phyloP scores from a whole-genome alignment of 2,888 invertebrate genomes.

The Sisyra nigra region DNA sequence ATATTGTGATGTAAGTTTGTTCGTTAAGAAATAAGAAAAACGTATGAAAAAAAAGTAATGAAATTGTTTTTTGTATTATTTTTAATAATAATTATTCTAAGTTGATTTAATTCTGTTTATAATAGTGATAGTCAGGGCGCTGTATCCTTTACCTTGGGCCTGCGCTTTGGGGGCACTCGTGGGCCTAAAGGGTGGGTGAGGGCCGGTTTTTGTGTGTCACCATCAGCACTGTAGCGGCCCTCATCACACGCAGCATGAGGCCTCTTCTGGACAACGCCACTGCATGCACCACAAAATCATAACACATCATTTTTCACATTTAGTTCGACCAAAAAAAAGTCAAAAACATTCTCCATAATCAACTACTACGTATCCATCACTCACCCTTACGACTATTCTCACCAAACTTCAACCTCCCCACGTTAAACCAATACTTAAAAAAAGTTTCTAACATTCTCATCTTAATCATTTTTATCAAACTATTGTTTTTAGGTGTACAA shows the following conservation, averaged over 20 bases:
- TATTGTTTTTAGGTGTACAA: no score
- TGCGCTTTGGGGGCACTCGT: background rate
- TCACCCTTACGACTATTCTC: no score
- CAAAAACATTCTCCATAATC: background rate
- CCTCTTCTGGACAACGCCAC: conserved; percentile 18
- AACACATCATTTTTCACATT: conserved; percentile 9
- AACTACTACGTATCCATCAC: no score
- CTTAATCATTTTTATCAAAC: no score
- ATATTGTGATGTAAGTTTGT: no score
- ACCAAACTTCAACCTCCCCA: no score
- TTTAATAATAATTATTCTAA: background rate
- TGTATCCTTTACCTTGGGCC: conserved; percentile 3
- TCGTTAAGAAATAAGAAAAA: no score
- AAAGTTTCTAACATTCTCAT: no score
- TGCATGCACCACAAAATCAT: conserved; percentile 26
- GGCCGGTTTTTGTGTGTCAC: conserved; percentile 6
- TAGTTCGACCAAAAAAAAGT: background rate
- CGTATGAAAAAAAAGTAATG: background rate
- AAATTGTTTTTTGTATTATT: no score
- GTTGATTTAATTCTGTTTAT: no score
- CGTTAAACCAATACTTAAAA: no score
- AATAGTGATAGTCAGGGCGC: background rate
- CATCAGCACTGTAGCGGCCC: conserved; percentile 6
- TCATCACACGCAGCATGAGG: conserved; percentile 2
- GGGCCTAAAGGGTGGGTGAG: conserved; percentile 3